Evolutionary conservation across 2,113 vertebrate species (phyloP).

Genomic region (Calidris pygmaea): DNA sequence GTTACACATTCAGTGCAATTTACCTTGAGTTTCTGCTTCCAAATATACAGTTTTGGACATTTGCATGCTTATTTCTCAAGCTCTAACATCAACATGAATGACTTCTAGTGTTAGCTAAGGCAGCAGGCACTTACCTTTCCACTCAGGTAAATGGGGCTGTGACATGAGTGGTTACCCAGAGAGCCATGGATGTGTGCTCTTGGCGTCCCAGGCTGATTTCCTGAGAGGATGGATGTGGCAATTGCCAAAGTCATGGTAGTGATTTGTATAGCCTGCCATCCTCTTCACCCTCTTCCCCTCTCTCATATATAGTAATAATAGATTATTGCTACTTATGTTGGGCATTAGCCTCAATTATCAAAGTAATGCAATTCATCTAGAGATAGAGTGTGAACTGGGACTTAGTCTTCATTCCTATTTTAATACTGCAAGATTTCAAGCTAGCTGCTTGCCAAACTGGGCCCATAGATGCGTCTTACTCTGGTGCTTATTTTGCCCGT

Average conservation of each 20-base stretch:
- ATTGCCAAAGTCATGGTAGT: neutral
- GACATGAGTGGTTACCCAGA: fast-evolving
- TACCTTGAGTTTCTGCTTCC: neutral
- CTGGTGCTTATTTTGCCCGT: neutral
- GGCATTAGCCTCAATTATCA: neutral
- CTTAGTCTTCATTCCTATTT: neutral
- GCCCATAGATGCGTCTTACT: fast-evolving
- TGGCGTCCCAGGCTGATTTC: fast-evolving
- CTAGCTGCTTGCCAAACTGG: neutral
- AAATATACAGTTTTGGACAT: no score
- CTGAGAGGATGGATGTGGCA: neutral
- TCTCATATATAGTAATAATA: neutral
- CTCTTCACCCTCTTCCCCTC: neutral
- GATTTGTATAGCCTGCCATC: neutral
- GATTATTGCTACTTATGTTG: neutral
- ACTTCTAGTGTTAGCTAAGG: neutral
- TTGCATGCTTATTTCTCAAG: neutral
- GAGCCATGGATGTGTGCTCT: fast-evolving
- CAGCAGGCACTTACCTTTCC: neutral
- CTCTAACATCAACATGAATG: fast-evolving
- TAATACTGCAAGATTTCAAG: neutral
- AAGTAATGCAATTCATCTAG: neutral
- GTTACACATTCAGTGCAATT: neutral
- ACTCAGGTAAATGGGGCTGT: neutral
- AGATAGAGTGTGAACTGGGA: no score